Percentiles rank a stretch among this genome's conserved stretches.
phyloP scores from a whole-genome alignment of 2,113 vertebrate genomes.

The Rhinopomastus cyanomelas region DNA sequence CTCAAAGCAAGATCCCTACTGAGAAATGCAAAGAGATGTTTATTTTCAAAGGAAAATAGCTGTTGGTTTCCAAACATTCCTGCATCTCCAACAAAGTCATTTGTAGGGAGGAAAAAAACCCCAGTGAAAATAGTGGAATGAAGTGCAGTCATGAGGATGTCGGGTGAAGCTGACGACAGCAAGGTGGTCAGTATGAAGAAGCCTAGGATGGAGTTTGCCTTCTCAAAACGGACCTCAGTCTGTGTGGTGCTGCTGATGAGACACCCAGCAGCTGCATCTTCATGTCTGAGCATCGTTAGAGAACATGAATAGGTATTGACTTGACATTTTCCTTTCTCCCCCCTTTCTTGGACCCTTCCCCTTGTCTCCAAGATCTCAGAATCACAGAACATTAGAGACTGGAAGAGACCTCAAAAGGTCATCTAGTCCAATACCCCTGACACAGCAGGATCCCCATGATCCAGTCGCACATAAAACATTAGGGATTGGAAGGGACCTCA shows the following conservation, averaged over 20 bases:
- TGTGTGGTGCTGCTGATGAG: neutral
- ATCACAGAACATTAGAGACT: no score
- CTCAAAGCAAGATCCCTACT: conserved; percentile 7
- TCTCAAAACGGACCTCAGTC: conserved; percentile 47
- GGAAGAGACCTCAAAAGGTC: no score
- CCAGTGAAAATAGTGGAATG: conserved; percentile 37
- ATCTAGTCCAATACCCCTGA: no score
- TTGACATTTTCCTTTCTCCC: neutral
- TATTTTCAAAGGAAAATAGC: conserved; percentile 51
- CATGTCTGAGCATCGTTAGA: neutral
- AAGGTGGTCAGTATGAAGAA: conserved; percentile 21
- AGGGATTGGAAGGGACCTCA: no score
- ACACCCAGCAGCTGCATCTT: neutral
- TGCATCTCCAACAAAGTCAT: conserved; percentile 27
- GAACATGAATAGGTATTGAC: conserved; percentile 25
- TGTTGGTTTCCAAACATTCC: conserved; percentile 43
- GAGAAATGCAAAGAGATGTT: conserved; percentile 27
- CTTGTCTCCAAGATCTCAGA: no score
- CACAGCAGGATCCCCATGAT: no score
- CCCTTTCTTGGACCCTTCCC: no score
- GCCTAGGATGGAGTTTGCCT: neutral
- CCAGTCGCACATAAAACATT: no score
- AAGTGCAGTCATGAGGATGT: conserved; percentile 38
- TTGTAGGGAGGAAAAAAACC: neutral
- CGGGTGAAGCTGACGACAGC: conserved; percentile 26